Conservation (phyloP, 1,140 invertebrate genomes). For the Trichonephila inaurata region DNA sequence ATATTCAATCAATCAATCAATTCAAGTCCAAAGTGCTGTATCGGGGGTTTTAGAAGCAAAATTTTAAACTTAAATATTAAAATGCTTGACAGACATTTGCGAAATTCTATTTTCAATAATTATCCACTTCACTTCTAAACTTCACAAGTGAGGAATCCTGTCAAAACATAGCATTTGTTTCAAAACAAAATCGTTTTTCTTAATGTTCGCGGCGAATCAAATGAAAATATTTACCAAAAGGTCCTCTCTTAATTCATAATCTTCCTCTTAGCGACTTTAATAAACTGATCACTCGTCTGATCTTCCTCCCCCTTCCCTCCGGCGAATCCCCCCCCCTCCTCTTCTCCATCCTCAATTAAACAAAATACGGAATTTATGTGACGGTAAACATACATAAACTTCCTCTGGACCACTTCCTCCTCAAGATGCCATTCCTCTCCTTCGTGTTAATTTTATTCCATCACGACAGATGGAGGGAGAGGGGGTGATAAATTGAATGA, state of each 20-base stretch:
- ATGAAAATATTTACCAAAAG: conserved; percentile 4
- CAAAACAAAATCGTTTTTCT: background rate
- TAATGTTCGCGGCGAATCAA: background rate
- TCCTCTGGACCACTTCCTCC: conserved; percentile 16
- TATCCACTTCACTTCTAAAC: no score
- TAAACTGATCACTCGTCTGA: background rate
- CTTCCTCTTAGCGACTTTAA: background rate
- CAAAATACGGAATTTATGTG: conserved; percentile 31
- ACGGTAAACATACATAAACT: conserved; percentile 25
- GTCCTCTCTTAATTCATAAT: background rate
- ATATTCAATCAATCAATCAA: no score
- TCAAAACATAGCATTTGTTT: no score
- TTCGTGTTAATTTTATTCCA: conserved; percentile 4
- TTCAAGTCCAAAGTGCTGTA: no score
- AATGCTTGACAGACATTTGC: no score
- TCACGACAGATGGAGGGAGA: background rate
- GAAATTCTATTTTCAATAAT: no score
- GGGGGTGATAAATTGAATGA: conserved; percentile 12
- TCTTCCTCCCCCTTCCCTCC: background rate
- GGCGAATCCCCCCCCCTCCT: background rate
- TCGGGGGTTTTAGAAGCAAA: no score
- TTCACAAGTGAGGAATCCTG: no score
- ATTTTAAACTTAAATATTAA: no score
- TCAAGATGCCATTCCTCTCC: conserved; percentile 7
- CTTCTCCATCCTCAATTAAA: conserved; percentile 19